Conservation (phyloP, 2,797 vertebrate genomes). For the Borostomias antarcticus region DNA sequence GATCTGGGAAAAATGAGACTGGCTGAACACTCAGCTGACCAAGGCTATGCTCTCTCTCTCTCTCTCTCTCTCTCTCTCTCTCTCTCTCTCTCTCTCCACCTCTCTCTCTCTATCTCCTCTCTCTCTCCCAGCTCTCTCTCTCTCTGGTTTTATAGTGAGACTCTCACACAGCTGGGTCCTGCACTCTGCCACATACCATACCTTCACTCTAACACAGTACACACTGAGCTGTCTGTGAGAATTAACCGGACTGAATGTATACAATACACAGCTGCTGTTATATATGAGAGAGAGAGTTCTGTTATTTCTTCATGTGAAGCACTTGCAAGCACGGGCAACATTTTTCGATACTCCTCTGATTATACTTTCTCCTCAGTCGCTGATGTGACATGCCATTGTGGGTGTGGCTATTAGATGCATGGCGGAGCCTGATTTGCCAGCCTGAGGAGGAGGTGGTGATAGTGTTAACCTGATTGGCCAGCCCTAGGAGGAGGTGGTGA, state of each 20-base stretch:
- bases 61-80: too few relatives aligned
- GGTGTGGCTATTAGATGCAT: background rate
- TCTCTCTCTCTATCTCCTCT: background rate
- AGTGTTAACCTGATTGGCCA: slow-evolving; percentile 2
- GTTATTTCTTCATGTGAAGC: background rate
- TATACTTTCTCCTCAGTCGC: background rate
- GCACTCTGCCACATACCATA: background rate
- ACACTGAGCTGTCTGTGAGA: background rate
- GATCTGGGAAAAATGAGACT: background rate
- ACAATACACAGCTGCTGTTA: background rate
- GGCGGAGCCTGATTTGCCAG: background rate
- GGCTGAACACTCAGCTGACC: too few relatives aligned
- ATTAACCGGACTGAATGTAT: too few relatives aligned
- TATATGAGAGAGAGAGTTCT: background rate
- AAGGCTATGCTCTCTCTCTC: too few relatives aligned
- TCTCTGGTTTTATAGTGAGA: background rate
- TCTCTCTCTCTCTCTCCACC: background rate
- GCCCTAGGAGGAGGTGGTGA: slow-evolving; percentile 8
- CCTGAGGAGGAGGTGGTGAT: slow-evolving; percentile 10
- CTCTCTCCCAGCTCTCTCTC: background rate
- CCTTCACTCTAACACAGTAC: too few relatives aligned
- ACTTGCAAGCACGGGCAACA: background rate
- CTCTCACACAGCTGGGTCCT: background rate
- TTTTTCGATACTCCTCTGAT: background rate
- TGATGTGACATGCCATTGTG: background rate